A percentile compares a stretch with the other conserved stretches of the same genome.
Evolutionary conservation across 2,797 vertebrate genomes (phyloP).

Genomic region (Pseudochirops cupreus): DNA sequence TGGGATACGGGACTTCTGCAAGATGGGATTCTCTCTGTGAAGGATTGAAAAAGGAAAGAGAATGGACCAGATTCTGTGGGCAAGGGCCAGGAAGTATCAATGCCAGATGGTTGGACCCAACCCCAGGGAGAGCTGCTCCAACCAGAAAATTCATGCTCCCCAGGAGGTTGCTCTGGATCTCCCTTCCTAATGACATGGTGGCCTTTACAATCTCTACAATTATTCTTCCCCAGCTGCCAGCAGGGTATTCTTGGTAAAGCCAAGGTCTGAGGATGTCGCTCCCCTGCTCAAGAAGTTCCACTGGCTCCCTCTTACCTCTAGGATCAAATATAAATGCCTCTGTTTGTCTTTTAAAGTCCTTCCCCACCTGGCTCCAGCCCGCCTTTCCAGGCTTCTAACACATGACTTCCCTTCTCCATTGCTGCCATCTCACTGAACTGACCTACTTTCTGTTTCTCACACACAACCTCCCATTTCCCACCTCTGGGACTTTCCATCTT

Average conservation of each 20-base stretch:
- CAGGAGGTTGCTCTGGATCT: neutral
- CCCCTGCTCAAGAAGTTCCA: neutral
- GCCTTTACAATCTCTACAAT: neutral
- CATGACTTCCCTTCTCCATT: neutral
- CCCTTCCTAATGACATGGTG: neutral
- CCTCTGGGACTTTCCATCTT: slow-evolving; percentile 1
- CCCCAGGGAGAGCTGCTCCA: neutral
- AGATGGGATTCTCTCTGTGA: neutral
- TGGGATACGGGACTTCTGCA: neutral
- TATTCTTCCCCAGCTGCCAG: neutral
- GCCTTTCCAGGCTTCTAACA: neutral
- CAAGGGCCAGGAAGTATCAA: neutral
- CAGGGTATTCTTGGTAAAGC: neutral
- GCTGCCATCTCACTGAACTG: neutral
- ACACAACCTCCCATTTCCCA: slow-evolving; percentile 1
- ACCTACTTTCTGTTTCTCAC: neutral
- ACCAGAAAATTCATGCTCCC: neutral
- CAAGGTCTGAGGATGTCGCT: neutral
- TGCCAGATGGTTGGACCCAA: neutral
- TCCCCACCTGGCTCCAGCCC: neutral
- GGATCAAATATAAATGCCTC: neutral
- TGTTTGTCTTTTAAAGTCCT: neutral
- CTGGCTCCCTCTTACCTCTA: neutral
- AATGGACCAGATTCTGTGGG: neutral
- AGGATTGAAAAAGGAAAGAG: neutral